Conservation (phyloP, 2,888 invertebrate species). For the Resseliella maxima region DNA sequence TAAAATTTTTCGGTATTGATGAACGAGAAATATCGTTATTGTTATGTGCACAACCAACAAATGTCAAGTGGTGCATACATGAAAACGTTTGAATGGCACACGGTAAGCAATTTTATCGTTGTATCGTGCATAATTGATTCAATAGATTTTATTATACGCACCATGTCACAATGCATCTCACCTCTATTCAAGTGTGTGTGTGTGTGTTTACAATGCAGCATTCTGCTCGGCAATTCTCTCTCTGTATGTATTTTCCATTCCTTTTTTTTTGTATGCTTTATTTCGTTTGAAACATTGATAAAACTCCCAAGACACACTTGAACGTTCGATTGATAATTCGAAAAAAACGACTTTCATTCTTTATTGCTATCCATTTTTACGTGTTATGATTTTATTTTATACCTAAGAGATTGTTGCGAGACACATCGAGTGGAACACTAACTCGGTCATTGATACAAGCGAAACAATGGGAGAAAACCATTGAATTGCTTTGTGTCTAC, state of each 20-base stretch:
- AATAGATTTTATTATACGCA: neutral
- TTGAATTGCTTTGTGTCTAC: neutral
- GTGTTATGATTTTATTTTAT: constrained; percentile 25
- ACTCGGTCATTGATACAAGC: constrained; percentile 19
- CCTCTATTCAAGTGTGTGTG: neutral
- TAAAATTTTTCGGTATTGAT: no score
- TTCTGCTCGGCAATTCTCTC: no score
- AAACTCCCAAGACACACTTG: neutral
- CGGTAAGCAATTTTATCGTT: neutral
- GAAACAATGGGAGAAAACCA: neutral
- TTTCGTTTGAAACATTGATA: neutral
- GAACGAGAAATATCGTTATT: no score
- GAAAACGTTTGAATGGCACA: neutral
- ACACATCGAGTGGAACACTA: neutral
- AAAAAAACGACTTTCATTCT: neutral
- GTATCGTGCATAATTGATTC: neutral
- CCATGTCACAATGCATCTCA: neutral
- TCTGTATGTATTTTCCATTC: neutral
- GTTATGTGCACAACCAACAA: neutral
- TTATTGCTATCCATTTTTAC: neutral
- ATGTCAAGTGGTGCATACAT: neutral
- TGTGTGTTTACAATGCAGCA: neutral
- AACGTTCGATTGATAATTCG: neutral
- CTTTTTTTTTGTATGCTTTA: neutral
- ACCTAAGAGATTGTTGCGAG: neutral